Evolutionary conservation across 2,888 invertebrate species (phyloP), one percentile per base, ranked within the genome.

Genomic region (Dugesia japonica): DNA sequence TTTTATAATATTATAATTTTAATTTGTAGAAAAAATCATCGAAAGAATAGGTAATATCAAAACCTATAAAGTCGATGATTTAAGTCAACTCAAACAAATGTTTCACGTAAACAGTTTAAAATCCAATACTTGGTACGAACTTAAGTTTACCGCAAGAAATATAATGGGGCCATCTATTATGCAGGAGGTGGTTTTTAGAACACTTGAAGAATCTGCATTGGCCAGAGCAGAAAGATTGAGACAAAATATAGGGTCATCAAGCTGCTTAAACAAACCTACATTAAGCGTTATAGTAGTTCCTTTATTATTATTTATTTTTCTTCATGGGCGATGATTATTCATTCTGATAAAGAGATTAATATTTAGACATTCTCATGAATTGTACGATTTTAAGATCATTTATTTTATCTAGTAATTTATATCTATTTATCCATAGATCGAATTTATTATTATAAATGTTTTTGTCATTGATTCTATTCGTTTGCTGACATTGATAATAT

Each of bases 101-200:
- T 73, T 73, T 27, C 74, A 26, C 20, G 74, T 73, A 33, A 73
- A 73, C 26, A 73, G 74, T 23, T 38, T 73, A n/a, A 28, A 33
- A n/a, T 23, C 74, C 7, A 73, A 73, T 27, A 73, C 74, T 13
- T 23, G 26, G 38, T 73, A 73, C 26, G 74, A 73, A 33, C n/a
- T 73, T 1, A 56, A 56, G 17, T 56, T 56, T 56, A 56, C 56
- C n/a, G 56, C 56, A 13, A 13, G 1, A 56, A 56, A 56, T 56
- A 4, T n/a, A 13, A 13, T 56, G 4, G 56, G 56, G 17, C 23
- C 9, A 56, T 56, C 56, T 56, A 1, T n/a, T 1, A 56, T 56
- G 23, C 56, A 56, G 17, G 56, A 56, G 17, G 56, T 56, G 4
- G n/a, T 56, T 56, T 56, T 56, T n/a, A 4, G 56, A 9, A 56